Evolutionary conservation across 2,888 invertebrate species (phyloP), one percentile per base, ranked within the genome.

Genomic region (Neoitamus cyanurus): DNA sequence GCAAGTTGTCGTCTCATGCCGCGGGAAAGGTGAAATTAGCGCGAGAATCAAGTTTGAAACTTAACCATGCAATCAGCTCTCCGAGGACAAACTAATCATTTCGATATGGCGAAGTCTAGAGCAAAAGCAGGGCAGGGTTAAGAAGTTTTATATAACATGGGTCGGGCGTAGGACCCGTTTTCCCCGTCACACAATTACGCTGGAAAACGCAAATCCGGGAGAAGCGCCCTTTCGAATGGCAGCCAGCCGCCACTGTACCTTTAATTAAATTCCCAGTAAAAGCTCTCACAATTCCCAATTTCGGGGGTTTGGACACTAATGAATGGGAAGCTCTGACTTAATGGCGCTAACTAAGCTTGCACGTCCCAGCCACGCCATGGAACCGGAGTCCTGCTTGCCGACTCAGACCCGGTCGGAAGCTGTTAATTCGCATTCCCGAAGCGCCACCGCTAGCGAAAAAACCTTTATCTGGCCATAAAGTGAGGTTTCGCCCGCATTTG

Each of bases 351-450:
- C 36, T 73, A 70, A 70, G 73, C 34, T 31, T 15, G 73, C 36
- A 36, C 20, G 9, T 1, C 20, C 58, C 58, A 9, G 25, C 20
- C 58, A 25, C 25, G 25, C 20, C 58, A 25, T 7, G 58, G 25
- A 58, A 58, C 58, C 58, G 58, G 58, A 58, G 25, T 36, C 73
- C 9, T 20, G n/a, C 20, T 36, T 36, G n/a, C 37, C 73, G n/a
- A 2, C 2, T 20, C 20, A 36, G 11, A n/a, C 20, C 36, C 36
- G 0, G 20, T 15, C 77, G 77, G 30, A 46, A 20, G 77, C 46
- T 77, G 13, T 42, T 77, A 77, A 77, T 37, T 77, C 77, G 46
- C 77, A 77, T 77, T 46, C 77, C 72, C 20, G 11, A 77, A 46
- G 80, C 34, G 7, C n/a, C 34, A 6, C n/a, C 25, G n/a, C 4